Base-by-base conservation (phyloP, 2,797 vertebrate genomes). In the Lateolabrax maculatus region DNA sequence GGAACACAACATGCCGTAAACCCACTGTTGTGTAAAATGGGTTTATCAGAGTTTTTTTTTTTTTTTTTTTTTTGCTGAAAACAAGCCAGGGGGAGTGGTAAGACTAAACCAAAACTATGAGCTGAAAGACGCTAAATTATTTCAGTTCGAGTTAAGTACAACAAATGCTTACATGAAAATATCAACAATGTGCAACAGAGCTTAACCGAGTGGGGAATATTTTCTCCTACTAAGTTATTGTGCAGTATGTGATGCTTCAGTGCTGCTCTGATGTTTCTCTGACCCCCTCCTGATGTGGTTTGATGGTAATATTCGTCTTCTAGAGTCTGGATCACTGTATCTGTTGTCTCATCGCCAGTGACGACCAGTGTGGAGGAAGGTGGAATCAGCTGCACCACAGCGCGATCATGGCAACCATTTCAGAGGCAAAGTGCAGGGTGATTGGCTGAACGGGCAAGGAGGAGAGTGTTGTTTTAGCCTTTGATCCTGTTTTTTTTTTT, bases 391-490 rank as follows among this genome's bases (percentile, higher is more conserved):
- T 60, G 63, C 80, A 66, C 67, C 31, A 55, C 34, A 65, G 48
- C 48, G 19, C 11, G 43, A 77, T 63, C 73, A 75, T 77, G 79
- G 80, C 85, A 90, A 65, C 77, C 68, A 69, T 82, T 87, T 81
- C 48, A 72, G 61, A 79, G 75, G 64, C 67, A 83, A 78, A 77
- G 75, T 70, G 44, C 44, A 71, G 61, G 56, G 37, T 70, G 67
- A 81, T 71, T 78, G 31, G 31, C 31, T n/a, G 75, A 43, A 66
- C 5, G 16, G 63, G 72, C 31, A 77, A 49, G 49, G 27, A 58
- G 62, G 48, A 48, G 31, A 39, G 51, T 21, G 27, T 66, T 76
- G 21, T 69, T 84, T 75, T 71, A 75, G 64, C 65, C 41, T 58
- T 36, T 75, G 29, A 58, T 58, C 27, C 52, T 61, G 55, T 55